Evolutionary conservation across 2,113 vertebrate species (phyloP), one percentile per base, ranked within the genome.

Genomic region (Coracopsis vasa): DNA sequence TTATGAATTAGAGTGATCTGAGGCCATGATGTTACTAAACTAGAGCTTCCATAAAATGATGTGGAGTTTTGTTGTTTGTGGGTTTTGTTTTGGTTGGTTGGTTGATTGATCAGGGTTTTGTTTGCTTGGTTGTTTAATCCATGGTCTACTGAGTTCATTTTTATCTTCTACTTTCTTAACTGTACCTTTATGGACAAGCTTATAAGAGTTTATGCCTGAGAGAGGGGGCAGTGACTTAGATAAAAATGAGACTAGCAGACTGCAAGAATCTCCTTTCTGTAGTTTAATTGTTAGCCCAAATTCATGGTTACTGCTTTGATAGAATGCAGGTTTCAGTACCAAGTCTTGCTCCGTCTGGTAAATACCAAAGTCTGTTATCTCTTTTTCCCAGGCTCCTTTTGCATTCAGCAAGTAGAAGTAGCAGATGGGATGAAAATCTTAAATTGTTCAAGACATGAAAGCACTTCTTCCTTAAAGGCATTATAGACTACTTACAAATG

Each of bases 151-250:
- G 80, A 62, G 19, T 91, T 94, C 25, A 20, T 77, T 31, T 89
- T 89, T 66, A 31, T 70, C 31, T 56, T 73, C 9, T n/a, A 44
- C 16, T 82, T 67, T 42, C 19, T 53, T 54, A 72, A 35, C 6
- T 50, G 4, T 56, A 20, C 3, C 5, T 44, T 53, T 89, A n/a
- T 48, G 86, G 44, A 16, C n/a, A 88, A 47, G 8, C 13, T 82
- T 75, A 18, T 50, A 75, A 47, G 27, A 83, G 60, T 44, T 86
- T 47, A 45, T 1, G 0, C 33, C 64, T 88, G 35, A 69, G 42
- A 66, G 58, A 45, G 39, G 44, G 17, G 41, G 31, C n/a, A 60
- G 13, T 2, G 3, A 4, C 1, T 0, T 47, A 79, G 7, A 1
- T 1, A 35, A 61, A 58, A 74, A 24, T 33, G 33, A 35, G 9